phyloP scores from a whole-genome alignment of 1,140 invertebrate genomes.

The Neuroterus valhalla region DNA sequence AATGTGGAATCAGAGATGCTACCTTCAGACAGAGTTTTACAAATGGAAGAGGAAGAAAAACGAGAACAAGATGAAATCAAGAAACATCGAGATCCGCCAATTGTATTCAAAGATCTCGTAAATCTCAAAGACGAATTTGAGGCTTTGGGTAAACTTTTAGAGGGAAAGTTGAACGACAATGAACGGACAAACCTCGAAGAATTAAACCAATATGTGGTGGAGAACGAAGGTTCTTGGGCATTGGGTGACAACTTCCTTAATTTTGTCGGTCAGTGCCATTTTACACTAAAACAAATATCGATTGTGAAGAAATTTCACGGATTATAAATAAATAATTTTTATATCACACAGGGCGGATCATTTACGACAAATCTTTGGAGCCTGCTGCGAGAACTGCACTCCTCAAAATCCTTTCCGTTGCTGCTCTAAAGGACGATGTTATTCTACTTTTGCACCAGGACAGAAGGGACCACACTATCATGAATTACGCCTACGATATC shows the following conservation, averaged over 20 bases:
- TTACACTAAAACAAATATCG: neutral
- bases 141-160: slow-evolving; percentile 77
- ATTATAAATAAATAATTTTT: slow-evolving; percentile 28
- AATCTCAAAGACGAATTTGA: slow-evolving; percentile 82
- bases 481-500: slow-evolving; percentile 91
- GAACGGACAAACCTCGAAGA: slow-evolving; percentile 85
- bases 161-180: slow-evolving; percentile 81
- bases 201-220: slow-evolving; percentile 89
- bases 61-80: slow-evolving; percentile 82
- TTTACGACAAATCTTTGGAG: slow-evolving; percentile 79
- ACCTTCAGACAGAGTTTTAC: slow-evolving; percentile 74
- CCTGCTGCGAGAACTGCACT: slow-evolving; percentile 78
- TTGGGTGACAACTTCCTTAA: slow-evolving; percentile 90
- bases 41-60: slow-evolving; percentile 81
- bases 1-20: slow-evolving; percentile 66
- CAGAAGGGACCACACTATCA: slow-evolving; percentile 89
- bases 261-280: slow-evolving; percentile 82
- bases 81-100: slow-evolving; percentile 86
- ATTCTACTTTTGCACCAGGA: slow-evolving; percentile 93
- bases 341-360: slow-evolving; percentile 77
- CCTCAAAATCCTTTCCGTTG: slow-evolving; percentile 83
- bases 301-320: neutral
- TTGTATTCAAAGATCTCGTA: slow-evolving; percentile 85
- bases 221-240: slow-evolving; percentile 93
- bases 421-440: slow-evolving; percentile 91